Base-by-base conservation (phyloP, 2,797 vertebrate species). In the Crenichthys baileyi region DNA sequence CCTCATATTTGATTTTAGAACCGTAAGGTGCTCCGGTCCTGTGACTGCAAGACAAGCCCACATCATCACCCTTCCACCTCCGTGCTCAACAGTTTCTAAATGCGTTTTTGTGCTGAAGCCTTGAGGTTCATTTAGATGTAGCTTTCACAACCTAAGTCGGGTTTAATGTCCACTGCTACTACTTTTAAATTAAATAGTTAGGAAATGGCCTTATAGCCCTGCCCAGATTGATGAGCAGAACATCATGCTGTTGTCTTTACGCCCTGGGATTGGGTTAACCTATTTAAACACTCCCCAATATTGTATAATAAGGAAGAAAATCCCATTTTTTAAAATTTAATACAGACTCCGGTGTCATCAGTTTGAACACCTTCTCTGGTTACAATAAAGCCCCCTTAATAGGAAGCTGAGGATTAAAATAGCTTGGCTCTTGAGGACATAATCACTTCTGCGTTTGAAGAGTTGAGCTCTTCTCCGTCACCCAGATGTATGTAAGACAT, bases 401-500 rank as follows among this genome's bases (percentile, higher is more conserved):
- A 81, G 88, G 80, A 68, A 76, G 76, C 72, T 48, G 63, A 76
- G 76, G 71, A 81, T 76, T 83, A 85, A 90, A 87, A 88, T 84
- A 88, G 79, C 79, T 87, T 65, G 0, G 46, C 78, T 83, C 88
- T 84, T 65, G 83, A 88, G 83, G 85, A 78, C 83, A n/a, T 82
- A 77, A 84, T 85, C 78, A 81, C 79, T 87, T 60, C 39, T 7
- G 7, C 13, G 16, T 82, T 86, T 79, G 71, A 85, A 70, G 87
- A 89, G 88, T 82, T 78, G 65, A 87, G 83, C 79, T 77, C 81
- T n/a, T 77, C 83, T 71, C 56, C 78, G 79, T 84, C 85, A 73
- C 78, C 73, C 86, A 80, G 78, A 79, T 85, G 81, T 70, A 90
- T 73, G 44, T 58, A 26, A 87, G 87, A 88, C 89, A 83, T 84